Conservation (phyloP, 2,113 vertebrate genomes). For the Mormyrus lacerda region DNA sequence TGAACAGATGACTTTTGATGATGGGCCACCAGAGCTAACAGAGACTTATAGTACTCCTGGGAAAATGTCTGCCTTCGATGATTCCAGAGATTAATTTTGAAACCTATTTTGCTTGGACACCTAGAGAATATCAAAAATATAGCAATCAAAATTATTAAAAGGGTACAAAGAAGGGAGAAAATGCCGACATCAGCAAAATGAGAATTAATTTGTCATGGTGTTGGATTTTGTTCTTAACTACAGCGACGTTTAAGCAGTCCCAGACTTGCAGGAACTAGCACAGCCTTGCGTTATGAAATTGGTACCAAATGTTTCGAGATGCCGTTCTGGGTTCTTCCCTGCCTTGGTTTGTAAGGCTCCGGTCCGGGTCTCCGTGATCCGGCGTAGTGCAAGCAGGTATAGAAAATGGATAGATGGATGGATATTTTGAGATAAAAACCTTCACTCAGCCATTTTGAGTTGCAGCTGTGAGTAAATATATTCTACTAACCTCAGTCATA, state of each 20-base stretch:
- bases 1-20: slow-evolving; percentile 24
- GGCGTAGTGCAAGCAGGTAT: not conserved
- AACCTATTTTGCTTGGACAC: not conserved
- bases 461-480: not conserved
- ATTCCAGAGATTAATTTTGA: not conserved
- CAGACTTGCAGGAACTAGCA: not conserved
- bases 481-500: not conserved
- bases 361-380: not conserved
- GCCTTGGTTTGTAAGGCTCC: not conserved
- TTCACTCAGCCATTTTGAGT: not conserved
- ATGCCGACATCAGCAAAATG: not conserved
- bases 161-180: not conserved
- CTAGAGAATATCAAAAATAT: not conserved
- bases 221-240: not conserved
- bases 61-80: not conserved
- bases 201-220: not conserved
- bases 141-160: not conserved
- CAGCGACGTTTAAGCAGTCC: not conserved
- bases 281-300: not conserved
- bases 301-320: not conserved
- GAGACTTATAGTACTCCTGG: not conserved
- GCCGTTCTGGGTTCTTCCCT: not conserved
- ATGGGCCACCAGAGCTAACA: not conserved
- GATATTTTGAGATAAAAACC: not conserved
- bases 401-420: not conserved